A percentile compares a stretch with the other conserved stretches of the same genome.
These are phyloP conservation scores for Chlorops oryzae DNA, from an alignment of 1,140 invertebrate genomes.

Conservation along the genomic window DNA sequence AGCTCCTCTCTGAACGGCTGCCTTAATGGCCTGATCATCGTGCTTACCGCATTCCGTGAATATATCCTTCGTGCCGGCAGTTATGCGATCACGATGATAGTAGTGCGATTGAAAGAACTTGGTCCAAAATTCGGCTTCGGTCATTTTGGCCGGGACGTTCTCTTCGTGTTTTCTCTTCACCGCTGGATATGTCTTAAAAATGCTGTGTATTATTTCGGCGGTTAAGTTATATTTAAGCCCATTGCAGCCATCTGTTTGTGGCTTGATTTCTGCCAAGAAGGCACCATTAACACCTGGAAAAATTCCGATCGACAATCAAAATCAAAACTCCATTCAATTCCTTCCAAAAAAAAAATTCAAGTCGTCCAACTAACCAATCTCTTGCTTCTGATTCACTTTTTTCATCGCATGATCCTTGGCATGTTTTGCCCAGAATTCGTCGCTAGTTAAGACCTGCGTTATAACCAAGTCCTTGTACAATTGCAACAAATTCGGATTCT, in stretches of 20 bases:
- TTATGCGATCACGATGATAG: conserved; percentile 92
- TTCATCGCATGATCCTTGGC: conserved; percentile 71
- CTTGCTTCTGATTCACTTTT: conserved; percentile 65
- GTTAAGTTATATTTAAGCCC: conserved; percentile 97
- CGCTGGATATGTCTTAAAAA: conserved; percentile 98
- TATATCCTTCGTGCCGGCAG: conserved; percentile 82
- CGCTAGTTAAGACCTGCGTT: conserved; percentile 84
- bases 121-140: conserved; percentile 97
- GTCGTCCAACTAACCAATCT: too few species aligned
- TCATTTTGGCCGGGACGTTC: conserved; percentile 91
- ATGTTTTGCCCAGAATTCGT: conserved; percentile 94
- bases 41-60: conserved; percentile 96
- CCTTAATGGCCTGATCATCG: conserved; percentile 81
- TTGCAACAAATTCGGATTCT: conserved; percentile 76
- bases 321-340: neutral
- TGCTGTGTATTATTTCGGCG: conserved; percentile 92
- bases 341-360: neutral
- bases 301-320: too few species aligned
- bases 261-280: conserved; percentile 90
- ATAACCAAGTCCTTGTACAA: conserved; percentile 91
- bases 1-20: conserved; percentile 71
- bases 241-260: conserved; percentile 95
- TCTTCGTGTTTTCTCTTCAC: conserved; percentile 96
- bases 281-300: conserved; percentile 72
- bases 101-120: conserved; percentile 99